Evolutionary conservation across 2,888 invertebrate genomes (phyloP), one percentile per base, ranked within the genome.

Genomic region (Hirtodrosophila trivittata): DNA sequence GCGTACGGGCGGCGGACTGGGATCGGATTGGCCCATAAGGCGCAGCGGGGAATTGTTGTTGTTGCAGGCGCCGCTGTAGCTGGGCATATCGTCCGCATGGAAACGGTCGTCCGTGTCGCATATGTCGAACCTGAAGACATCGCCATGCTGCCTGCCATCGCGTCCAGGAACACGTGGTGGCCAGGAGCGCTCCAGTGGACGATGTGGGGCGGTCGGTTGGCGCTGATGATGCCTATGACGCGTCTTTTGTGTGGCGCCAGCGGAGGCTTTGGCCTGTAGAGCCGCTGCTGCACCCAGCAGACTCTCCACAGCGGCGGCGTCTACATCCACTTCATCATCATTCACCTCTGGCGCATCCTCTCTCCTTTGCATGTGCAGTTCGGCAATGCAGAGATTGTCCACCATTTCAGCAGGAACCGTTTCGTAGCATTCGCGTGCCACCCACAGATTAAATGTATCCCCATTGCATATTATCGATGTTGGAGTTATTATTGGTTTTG

Each of bases 51-150:
- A 90, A 49, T 81, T 88, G 37, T 83, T 85, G 3, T 75, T 75
- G 14, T 83, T 85, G 28, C 75, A 81, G 46, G 76, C 69, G 32
- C 81, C 77, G 71, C 91, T 91, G n/a, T 75, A 75, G 14, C 70
- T 58, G 26, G 45, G 35, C 35, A 39, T 12, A n/a, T 72, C 58
- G 4, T 78, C 86, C n/a, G 50, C 71, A 14, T 52, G 72, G 7
- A 81, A 43, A 0, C 80, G 65, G 45, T 96, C 96, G 86, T 96
- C 96, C 8, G 94, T 95, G 84, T 96, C 96, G 63, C 96, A 94
- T 57, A 96, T 93, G 89, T 96, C 96, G 89, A 96, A 96, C 72
- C 94, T 94, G 88, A 96, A 96, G 41, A 95, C 94, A 88, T 96
- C 96, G 88, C 96, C 95, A 12, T 93, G 93, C 64, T 92, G 91